A percentile compares a stretch with the other conserved stretches of the same genome.
These are phyloP conservation scores for Melinaea marsaeus DNA, from an alignment of 2,888 invertebrate species.

Conservation along the genomic window DNA sequence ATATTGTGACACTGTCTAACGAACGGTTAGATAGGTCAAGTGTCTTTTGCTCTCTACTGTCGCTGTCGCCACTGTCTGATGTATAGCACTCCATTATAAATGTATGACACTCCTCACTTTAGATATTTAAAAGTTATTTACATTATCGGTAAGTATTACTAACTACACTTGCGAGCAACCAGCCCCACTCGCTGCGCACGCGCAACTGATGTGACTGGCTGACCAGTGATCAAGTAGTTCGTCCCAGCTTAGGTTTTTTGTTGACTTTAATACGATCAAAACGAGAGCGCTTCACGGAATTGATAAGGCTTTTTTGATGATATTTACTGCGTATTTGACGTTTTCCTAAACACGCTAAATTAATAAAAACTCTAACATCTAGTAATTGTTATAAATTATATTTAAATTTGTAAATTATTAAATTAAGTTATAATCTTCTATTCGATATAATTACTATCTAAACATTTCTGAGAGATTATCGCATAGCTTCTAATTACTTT, in stretches of 20 bases:
- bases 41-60: constrained; percentile 83
- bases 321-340: neutral
- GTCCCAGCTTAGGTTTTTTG: constrained; percentile 2
- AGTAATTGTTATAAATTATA: too few species aligned
- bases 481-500: too few species aligned
- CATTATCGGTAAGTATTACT: constrained; percentile 43
- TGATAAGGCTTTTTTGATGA: constrained; percentile 4
- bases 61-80: constrained; percentile 90
- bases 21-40: constrained; percentile 79
- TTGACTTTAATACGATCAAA: neutral
- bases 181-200: constrained; percentile 57
- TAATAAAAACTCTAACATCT: too few species aligned
- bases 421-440: too few species aligned
- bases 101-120: constrained; percentile 13
- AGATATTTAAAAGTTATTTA: constrained; percentile 37
- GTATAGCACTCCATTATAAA: constrained; percentile 86
- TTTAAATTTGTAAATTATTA: too few species aligned
- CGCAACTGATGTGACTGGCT: constrained; percentile 56
- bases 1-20: constrained; percentile 78
- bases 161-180: constrained; percentile 31
- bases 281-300: neutral
- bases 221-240: constrained; percentile 11
- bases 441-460: too few species aligned
- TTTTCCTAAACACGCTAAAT: too few species aligned
- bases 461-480: too few species aligned